Evolutionary conservation across 1,140 invertebrate species (phyloP), one percentile per base, ranked within the genome.

Genomic region (Pogonomyrmex californicus): DNA sequence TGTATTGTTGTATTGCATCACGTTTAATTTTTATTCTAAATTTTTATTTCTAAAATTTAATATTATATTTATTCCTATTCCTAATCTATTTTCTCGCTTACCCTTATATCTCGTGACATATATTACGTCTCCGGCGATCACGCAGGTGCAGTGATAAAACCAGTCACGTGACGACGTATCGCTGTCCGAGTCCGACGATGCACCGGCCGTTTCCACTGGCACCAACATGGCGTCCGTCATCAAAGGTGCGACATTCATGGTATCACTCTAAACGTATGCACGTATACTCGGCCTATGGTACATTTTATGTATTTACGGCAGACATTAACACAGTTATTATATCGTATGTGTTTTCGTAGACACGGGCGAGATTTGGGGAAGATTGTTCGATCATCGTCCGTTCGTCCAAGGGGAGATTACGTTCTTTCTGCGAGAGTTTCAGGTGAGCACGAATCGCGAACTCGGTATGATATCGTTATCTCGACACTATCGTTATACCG

Each of bases 341-440:
- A 30, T 88, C 47, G 70, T 56, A 77, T 54, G 70, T 44, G 44
- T 87, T 89, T 89, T 83, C 86, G 62, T 85, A 98, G 98, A 98
- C 96, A 96, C 97, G 91, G 96, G 97, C 82, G 97, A 98, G 95
- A 97, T 98, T 94, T 98, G 98, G 97, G 96, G 96, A 88, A 96
- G 98, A 93, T 95, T 98, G 85, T 98, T 98, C 96, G 97, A 98
- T 94, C 98, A 98, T 93, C 96, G 97, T 81, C 97, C 97, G 33
- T 98, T 98, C 94, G 93, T 98, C 65, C 97, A 97, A 95, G 97
- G 98, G 78, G 98, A 98, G 96, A 97, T 98, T 86, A 97, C 97
- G 90, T 97, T 96, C 95, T 97, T 98, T 95, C 92, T 98, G 7
- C 97, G 97, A 89, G 98, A 98, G 95, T 98, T 98, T 95, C 98